Evolutionary conservation across 2,888 invertebrate species (phyloP).

Genomic region (Alcis repandata): DNA sequence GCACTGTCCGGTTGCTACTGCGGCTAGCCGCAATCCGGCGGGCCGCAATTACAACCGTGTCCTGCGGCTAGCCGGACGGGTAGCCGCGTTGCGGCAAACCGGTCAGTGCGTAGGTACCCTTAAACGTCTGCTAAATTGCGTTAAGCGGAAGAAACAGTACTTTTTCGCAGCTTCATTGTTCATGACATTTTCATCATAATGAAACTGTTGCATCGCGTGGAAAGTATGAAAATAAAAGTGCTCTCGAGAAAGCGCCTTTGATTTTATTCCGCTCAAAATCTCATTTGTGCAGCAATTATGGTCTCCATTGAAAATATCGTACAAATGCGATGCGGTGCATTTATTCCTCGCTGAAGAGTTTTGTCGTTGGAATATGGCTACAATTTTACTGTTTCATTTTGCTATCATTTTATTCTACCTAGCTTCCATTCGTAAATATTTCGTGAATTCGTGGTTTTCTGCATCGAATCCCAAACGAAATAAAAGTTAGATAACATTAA

Average conservation of each 20-base stretch:
- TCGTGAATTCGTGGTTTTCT: no score
- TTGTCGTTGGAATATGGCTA: not conserved
- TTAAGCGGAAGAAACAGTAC: constrained; percentile 45
- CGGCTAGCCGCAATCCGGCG: no score
- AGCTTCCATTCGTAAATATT: not conserved
- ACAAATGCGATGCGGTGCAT: constrained; percentile 17
- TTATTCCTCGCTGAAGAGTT: constrained; percentile 6
- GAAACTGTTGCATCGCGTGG: constrained; percentile 53
- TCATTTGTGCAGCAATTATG: constrained; percentile 29
- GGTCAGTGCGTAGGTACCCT: no score
- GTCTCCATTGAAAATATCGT: constrained; percentile 17
- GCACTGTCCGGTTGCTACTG: no score
- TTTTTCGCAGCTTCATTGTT: constrained; percentile 49
- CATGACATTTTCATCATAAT: constrained; percentile 47
- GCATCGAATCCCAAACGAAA: no score
- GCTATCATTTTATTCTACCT: not conserved
- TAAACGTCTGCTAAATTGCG: constrained; percentile 48
- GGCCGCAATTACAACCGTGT: no score
- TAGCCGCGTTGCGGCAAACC: no score
- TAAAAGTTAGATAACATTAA: no score
- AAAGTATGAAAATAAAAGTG: constrained; percentile 35
- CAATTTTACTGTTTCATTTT: not conserved
- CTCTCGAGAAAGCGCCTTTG: constrained; percentile 45
- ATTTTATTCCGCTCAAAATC: constrained; percentile 34
- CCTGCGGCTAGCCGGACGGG: no score